Percentiles rank a stretch among this genome's conserved stretches.
These are phyloP conservation scores for Calliopsis andreniformis DNA, from an alignment of 1,140 invertebrate genomes.

Conservation along the genomic window DNA sequence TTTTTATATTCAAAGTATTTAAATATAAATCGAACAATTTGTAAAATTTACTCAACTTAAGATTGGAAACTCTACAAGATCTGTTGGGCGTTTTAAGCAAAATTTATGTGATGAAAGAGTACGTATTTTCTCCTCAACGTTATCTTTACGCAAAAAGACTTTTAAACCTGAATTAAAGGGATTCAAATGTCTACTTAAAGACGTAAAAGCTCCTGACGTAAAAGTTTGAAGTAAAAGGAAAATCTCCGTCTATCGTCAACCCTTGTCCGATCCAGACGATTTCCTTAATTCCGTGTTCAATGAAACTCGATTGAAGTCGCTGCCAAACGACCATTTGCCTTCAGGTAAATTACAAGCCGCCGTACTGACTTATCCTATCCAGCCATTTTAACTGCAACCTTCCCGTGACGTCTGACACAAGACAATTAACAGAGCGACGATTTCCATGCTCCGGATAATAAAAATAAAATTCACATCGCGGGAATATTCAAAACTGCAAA, in stretches of 20 bases:
- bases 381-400: neutral
- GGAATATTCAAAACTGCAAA: neutral
- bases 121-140: no score
- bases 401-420: neutral
- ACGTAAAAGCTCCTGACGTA: no score
- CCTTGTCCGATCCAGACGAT: constrained; percentile 37
- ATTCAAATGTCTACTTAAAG: neutral
- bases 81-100: neutral
- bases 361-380: constrained; percentile 24
- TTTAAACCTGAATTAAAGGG: no score
- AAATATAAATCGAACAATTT: neutral
- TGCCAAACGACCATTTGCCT: constrained; percentile 45
- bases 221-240: constrained; percentile 3
- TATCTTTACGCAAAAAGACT: no score
- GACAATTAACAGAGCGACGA: neutral
- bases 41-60: neutral
- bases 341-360: constrained; percentile 35
- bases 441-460: neutral
- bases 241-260: constrained; percentile 25
- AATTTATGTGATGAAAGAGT: no score
- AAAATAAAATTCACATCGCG: neutral
- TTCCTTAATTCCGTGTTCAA: constrained; percentile 35
- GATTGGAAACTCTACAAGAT: no score
- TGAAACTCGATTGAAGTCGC: constrained; percentile 44
- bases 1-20: neutral